These are phyloP conservation scores for Drosophila emarginata DNA, from an alignment of 2,888 invertebrate genomes.

Conservation along the genomic window DNA sequence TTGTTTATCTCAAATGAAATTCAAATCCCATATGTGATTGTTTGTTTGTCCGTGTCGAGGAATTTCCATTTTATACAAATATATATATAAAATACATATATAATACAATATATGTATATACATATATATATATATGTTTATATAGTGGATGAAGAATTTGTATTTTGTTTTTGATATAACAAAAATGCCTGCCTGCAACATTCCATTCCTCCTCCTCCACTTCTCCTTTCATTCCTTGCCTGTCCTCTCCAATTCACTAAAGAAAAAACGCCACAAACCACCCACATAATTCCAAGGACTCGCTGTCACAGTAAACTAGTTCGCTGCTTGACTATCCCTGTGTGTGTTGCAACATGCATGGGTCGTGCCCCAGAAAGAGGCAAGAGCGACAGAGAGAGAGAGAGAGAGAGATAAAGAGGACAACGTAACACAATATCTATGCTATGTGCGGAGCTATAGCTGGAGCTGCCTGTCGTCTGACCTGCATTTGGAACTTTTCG, in stretches of 20 bases:
- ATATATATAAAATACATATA: background rate
- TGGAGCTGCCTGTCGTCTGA: slow-evolving; percentile 27
- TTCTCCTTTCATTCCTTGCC: background rate
- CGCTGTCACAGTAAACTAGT: slow-evolving; percentile 45
- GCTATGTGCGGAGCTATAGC: background rate
- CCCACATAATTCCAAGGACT: slow-evolving; percentile 29
- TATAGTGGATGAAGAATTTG: background rate
- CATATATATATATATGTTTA: background rate
- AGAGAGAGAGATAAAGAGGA: background rate
- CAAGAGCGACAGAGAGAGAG: background rate
- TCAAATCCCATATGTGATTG: slow-evolving; percentile 16
- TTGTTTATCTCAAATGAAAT: slow-evolving; percentile 40
- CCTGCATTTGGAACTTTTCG: slow-evolving; percentile 35
- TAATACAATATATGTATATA: background rate
- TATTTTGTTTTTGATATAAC: slow-evolving; percentile 1
- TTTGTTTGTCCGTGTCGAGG: slow-evolving; percentile 1
- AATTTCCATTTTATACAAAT: slow-evolving; percentile 1
- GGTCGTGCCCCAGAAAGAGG: slow-evolving; percentile 23
- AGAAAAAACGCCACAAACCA: background rate
- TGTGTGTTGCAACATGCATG: slow-evolving; percentile 15
- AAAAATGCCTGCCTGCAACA: background rate
- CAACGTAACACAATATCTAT: slow-evolving; percentile 15
- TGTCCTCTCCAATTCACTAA: background rate
- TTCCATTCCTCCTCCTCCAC: background rate
- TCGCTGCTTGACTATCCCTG: slow-evolving; percentile 12